phyloP scores from a whole-genome alignment of 2,113 vertebrate genomes.

The Lontra canadensis region DNA sequence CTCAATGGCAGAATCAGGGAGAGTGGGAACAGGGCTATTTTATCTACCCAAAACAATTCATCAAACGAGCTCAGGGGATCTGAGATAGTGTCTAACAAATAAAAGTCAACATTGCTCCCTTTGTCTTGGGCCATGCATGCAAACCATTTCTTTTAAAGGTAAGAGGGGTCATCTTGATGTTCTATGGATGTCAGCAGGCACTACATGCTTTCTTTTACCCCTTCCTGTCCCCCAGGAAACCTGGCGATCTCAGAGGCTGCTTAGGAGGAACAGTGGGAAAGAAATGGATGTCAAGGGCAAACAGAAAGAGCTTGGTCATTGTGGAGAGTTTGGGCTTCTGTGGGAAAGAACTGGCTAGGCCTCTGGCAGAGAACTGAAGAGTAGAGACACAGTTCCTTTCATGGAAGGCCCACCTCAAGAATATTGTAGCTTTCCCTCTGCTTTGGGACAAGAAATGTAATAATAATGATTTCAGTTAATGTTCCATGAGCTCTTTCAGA shows the following conservation, averaged over 20 bases:
- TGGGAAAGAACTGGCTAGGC: background rate
- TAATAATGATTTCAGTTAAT: background rate
- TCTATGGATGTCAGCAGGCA: slow-evolving; percentile 59
- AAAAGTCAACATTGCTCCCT: slow-evolving; percentile 72
- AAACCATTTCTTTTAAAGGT: slow-evolving; percentile 78
- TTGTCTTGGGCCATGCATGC: slow-evolving; percentile 63
- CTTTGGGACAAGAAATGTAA: background rate
- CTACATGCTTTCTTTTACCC: background rate
- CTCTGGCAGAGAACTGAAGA: background rate
- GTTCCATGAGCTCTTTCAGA: background rate
- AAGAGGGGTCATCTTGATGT: slow-evolving; percentile 79
- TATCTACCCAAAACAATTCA: slow-evolving; percentile 80
- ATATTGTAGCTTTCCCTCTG: background rate
- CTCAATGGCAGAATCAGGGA: slow-evolving; percentile 68
- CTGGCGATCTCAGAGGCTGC: background rate
- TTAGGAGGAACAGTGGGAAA: background rate
- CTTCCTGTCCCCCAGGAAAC: background rate
- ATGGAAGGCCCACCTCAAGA: background rate
- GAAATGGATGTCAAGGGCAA: background rate
- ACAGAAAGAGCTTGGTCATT: background rate
- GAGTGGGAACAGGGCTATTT: slow-evolving; percentile 78
- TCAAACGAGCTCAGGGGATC: slow-evolving; percentile 68
- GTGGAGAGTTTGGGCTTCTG: background rate
- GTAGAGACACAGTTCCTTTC: background rate
- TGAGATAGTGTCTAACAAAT: slow-evolving; percentile 59